Conservation (phyloP, 2,888 invertebrate species). For the Parapristionchus giblindavisi region DNA sequence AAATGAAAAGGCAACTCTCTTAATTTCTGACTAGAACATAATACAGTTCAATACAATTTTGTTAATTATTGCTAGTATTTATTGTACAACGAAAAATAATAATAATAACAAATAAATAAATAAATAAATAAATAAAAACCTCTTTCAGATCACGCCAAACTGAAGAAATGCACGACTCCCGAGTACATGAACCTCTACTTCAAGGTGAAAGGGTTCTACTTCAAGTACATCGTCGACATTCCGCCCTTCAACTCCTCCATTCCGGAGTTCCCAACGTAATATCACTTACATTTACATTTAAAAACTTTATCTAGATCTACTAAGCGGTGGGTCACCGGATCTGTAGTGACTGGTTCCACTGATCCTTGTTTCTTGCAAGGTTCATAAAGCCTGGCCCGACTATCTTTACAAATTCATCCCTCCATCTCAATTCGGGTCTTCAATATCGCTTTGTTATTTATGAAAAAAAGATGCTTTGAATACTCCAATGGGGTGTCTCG, state of each 20-base stretch:
- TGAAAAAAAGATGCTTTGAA: too few species aligned
- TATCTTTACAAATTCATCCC: too few species aligned
- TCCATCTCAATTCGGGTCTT: too few species aligned
- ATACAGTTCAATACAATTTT: background rate
- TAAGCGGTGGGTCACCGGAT: too few species aligned
- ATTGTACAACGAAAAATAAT: background rate
- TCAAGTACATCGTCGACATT: conserved; percentile 95
- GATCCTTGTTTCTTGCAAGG: too few species aligned
- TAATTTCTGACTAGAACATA: background rate
- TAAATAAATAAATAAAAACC: background rate
- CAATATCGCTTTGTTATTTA: conserved; percentile 4
- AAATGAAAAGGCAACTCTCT: background rate
- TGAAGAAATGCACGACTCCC: conserved; percentile 93
- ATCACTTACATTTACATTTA: too few species aligned
- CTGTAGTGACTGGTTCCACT: too few species aligned
- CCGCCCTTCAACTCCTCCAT: conserved; percentile 95
- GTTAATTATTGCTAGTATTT: background rate
- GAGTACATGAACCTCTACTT: conserved; percentile 99
- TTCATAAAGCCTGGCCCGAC: too few species aligned
- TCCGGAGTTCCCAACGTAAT: conserved; percentile 91
- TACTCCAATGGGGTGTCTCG: too few species aligned
- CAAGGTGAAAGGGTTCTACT: conserved; percentile 87
- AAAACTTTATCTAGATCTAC: too few species aligned
- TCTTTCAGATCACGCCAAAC: conserved; percentile 87
- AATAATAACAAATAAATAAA: background rate